Evolutionary conservation across 2,888 invertebrate genomes (phyloP).

Genomic region (Dorcus parallelipipedus): DNA sequence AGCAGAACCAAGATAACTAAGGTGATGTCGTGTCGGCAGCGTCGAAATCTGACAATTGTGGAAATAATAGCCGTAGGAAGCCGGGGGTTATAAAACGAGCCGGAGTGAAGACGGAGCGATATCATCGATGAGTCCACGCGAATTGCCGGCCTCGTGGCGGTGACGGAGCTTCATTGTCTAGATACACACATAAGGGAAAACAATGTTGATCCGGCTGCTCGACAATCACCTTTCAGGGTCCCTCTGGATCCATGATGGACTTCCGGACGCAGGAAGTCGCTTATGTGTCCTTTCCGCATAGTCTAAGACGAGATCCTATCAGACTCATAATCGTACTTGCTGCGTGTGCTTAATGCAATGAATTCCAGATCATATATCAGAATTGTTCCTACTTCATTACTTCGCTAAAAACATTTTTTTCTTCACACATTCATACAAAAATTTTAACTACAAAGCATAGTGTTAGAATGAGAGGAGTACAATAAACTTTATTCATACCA

Average conservation of each 20-base stretch:
- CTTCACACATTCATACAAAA: too few relatives aligned
- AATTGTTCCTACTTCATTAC: too few relatives aligned
- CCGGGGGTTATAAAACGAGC: slow-evolving; percentile 40
- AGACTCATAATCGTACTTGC: slow-evolving; percentile 5
- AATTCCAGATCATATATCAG: too few relatives aligned
- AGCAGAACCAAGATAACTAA: slow-evolving; percentile 44
- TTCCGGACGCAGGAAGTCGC: slow-evolving; percentile 44
- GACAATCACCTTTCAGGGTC: slow-evolving; percentile 45
- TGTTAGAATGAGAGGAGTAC: too few relatives aligned
- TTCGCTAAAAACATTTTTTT: too few relatives aligned
- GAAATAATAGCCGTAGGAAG: slow-evolving; percentile 41
- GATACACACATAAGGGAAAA: slow-evolving; percentile 42
- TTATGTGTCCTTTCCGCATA: slow-evolving; percentile 41
- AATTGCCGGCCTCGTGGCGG: slow-evolving; percentile 33
- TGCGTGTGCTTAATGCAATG: slow-evolving; percentile 17
- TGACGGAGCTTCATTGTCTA: slow-evolving; percentile 33
- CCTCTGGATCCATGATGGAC: slow-evolving; percentile 45
- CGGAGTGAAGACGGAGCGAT: slow-evolving; percentile 38
- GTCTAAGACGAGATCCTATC: slow-evolving; percentile 33
- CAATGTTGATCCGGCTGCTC: slow-evolving; percentile 41
- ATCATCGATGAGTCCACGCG: slow-evolving; percentile 44
- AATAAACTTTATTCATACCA: too few relatives aligned
- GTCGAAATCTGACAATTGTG: slow-evolving; percentile 30
- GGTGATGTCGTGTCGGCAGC: slow-evolving; percentile 31
- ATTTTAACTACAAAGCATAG: too few relatives aligned